A percentile compares a stretch with the other conserved stretches of the same genome.
phyloP scores from a whole-genome alignment of 2,113 vertebrate species.

The Cyrtonyx montezumae region DNA sequence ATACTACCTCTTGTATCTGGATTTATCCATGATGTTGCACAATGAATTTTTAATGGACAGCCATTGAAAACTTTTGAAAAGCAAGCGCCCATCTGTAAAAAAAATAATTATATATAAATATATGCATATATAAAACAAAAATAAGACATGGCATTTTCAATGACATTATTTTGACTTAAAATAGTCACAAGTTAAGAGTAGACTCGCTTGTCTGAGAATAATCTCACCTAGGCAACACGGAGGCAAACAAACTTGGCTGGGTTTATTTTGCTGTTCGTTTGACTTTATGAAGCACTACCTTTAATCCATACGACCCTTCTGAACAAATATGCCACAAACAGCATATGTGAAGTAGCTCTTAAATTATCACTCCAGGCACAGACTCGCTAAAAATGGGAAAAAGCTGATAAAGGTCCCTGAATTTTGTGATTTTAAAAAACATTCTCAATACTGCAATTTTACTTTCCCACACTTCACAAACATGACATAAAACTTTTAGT shows the following conservation, averaged over 20 bases:
- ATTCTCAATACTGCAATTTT: background rate
- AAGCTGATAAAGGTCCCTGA: background rate
- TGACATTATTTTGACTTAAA: background rate
- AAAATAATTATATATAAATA: background rate
- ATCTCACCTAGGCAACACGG: background rate
- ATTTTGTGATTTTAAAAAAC: background rate
- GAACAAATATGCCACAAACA: background rate
- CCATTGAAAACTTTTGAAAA: slow-evolving; percentile 99
- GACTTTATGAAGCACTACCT: background rate
- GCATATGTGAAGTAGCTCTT: background rate
- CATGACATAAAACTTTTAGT: background rate
- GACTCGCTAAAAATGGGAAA: background rate
- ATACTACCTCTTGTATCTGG: slow-evolving; percentile 94
- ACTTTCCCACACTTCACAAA: background rate
- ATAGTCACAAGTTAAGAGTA: background rate
- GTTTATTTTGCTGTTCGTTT: background rate
- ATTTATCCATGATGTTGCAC: slow-evolving; percentile 98
- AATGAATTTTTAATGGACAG: slow-evolving; percentile 97
- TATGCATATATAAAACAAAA: background rate
- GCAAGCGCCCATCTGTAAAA: slow-evolving; percentile 94
- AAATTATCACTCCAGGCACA: background rate
- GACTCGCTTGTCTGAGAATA: background rate
- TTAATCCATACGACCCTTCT: background rate
- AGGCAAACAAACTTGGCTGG: background rate
- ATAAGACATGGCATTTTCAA: background rate